These are phyloP conservation scores for Melinaea menophilus DNA, from an alignment of 2,888 invertebrate genomes.

Conservation along the genomic window DNA sequence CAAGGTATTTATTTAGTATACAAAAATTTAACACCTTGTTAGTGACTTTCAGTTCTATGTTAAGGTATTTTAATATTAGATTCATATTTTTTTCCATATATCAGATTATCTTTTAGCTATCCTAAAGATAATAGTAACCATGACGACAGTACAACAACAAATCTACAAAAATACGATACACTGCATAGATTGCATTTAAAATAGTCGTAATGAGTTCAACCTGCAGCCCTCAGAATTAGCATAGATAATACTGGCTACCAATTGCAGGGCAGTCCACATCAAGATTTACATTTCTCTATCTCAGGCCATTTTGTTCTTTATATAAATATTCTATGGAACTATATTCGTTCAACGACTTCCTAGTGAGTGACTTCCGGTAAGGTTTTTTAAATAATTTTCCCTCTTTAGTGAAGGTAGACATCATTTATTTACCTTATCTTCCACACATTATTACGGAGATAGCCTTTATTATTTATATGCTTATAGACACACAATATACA, in stretches of 20 bases:
- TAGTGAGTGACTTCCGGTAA: background rate
- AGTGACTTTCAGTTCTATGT: no score
- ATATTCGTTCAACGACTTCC: background rate
- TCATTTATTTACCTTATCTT: background rate
- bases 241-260: conserved; percentile 56
- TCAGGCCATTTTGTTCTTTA: conserved; percentile 1
- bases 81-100: no score
- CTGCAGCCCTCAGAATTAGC: conserved; percentile 59
- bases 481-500: no score
- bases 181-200: conserved; percentile 75
- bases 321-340: background rate
- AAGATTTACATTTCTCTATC: background rate
- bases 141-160: conserved; percentile 61
- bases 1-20: no score
- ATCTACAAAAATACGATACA: conserved; percentile 62
- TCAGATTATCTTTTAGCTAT: conserved; percentile 8
- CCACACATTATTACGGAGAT: no score
- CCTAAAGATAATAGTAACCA: conserved; percentile 56
- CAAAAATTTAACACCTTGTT: no score
- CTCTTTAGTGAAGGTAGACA: background rate
- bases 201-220: conserved; percentile 64
- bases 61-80: no score
- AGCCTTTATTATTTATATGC: no score
- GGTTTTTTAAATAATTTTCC: background rate
- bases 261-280: conserved; percentile 14